Conservation (phyloP, 2,888 invertebrate genomes). For the Drosophila formosana region DNA sequence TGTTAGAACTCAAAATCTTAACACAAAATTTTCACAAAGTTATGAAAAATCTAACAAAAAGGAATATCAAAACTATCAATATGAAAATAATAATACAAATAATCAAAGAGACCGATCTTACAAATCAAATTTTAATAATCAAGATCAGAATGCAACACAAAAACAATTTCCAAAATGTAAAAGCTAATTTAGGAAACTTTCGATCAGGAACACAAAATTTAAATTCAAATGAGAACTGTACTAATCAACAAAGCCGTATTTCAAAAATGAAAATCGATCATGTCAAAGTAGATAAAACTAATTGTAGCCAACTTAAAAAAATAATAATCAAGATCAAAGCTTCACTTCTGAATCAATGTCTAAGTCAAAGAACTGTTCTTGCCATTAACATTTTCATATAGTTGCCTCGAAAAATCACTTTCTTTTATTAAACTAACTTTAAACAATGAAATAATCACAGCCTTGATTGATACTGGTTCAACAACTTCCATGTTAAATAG, state of each 20-base stretch:
- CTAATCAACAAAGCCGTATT: slow-evolving; percentile 13
- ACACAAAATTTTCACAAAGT: slow-evolving; percentile 30
- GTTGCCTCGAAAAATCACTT: slow-evolving; percentile 44
- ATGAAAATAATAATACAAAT: slow-evolving; percentile 21
- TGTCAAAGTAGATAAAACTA: slow-evolving; percentile 26
- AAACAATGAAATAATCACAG: too few relatives aligned
- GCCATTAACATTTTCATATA: too few relatives aligned
- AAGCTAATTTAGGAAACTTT: slow-evolving; percentile 16
- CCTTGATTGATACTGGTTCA: slow-evolving; percentile 49
- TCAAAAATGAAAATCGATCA: slow-evolving; percentile 24
- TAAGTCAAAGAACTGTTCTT: too few relatives aligned
- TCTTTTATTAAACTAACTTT: slow-evolving; percentile 47
- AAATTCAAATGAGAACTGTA: slow-evolving; percentile 19
- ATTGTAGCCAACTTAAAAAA: slow-evolving; percentile 18
- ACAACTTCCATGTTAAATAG: slow-evolving; percentile 39
- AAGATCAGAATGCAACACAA: slow-evolving; percentile 26
- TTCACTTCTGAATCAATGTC: too few relatives aligned
- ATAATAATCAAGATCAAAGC: too few relatives aligned
- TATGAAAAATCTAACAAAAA: slow-evolving; percentile 25
- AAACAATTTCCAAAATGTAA: slow-evolving; percentile 26
- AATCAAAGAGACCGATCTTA: slow-evolving; percentile 13
- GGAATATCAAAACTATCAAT: slow-evolving; percentile 18
- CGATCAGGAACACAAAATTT: slow-evolving; percentile 30
- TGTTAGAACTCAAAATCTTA: slow-evolving; percentile 18
- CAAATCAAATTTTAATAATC: slow-evolving; percentile 20